Conservation (phyloP, 1,140 invertebrate species). For the Acromyrmex echinatior region DNA sequence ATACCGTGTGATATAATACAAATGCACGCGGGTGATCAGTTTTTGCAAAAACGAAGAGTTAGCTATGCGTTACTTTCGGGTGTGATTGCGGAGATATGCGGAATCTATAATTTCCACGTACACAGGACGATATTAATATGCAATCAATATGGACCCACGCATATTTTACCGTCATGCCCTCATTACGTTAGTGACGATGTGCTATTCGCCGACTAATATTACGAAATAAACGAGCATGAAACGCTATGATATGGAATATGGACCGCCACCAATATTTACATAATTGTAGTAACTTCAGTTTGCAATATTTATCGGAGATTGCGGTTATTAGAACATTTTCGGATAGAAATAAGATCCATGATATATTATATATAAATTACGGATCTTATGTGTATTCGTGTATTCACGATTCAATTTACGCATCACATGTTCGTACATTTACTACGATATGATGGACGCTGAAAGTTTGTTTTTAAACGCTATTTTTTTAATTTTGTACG, state of each 20-base stretch:
- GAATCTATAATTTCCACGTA: conserved; percentile 64
- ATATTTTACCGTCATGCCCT: conserved; percentile 59
- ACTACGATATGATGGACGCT: background rate
- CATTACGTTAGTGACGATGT: conserved; percentile 66
- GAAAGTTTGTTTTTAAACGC: background rate
- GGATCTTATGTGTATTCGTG: background rate
- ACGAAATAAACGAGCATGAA: conserved; percentile 73
- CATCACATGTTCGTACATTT: background rate
- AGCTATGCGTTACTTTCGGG: conserved; percentile 57
- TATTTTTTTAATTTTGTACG: conserved; percentile 19
- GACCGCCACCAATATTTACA: conserved; percentile 44
- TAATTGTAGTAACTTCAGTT: conserved; percentile 46
- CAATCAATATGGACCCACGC: conserved; percentile 46
- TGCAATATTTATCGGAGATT: conserved; percentile 43
- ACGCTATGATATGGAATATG: conserved; percentile 49
- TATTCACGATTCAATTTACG: background rate
- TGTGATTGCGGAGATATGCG: conserved; percentile 55
- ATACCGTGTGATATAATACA: background rate
- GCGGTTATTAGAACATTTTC: conserved; percentile 30
- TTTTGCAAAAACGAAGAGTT: conserved; percentile 22
- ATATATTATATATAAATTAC: background rate
- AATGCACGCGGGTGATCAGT: background rate
- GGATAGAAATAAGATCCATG: conserved; percentile 4
- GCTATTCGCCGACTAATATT: conserved; percentile 75
- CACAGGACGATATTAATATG: conserved; percentile 67